Evolutionary conservation across 2,888 invertebrate species (phyloP), one percentile per base, ranked within the genome.

Genomic region (Chydorus sphaericus): DNA sequence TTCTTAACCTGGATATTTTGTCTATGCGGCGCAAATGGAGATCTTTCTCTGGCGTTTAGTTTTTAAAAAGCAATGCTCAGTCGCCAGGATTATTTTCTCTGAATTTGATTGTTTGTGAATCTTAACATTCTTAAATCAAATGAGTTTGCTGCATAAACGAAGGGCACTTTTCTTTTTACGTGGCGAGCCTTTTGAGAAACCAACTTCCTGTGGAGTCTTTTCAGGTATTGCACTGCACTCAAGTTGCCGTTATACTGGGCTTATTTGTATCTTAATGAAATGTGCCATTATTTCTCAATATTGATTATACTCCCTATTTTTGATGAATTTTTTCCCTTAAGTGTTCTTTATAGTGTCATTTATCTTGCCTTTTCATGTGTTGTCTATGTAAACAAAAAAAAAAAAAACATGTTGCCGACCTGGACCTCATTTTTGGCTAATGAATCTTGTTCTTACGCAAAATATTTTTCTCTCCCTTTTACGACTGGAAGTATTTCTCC

Each of bases 61-160:
- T 44, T 44, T 39, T 44, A 26, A 44, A 44, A 44, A 23, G 44
- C 44, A 14, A 44, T 44, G 44, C 44, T 44, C 44, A 44, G 44
- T 28, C 26, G 44, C 44, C 44, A n/a, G n/a, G n/a, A n/a, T 28
- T 16, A 23, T 16, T 44, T 44, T 44, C 28, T 44, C 44, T 44
- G 11, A 44, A 44, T n/a, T 14, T 44, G 23, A 26, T 44, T 44
- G 23, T 39, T 39, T 44, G 11, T 44, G 44, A 44, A 44, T 28
- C 44, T 44, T 44, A 26, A 44, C 28, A 44, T 23, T 44, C 28
- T 28, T 44, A 26, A 44, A 5, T 10, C 23, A 44, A 44, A 23
- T 28, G 23, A 2, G 44, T 44, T 44, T 23, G 23, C n/a, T 44
- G 44, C 23, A 44, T n/a, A n/a, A 26, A 44, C 44, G 4, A 44